Percentiles rank a stretch among this genome's conserved stretches.
Conservation (phyloP, 2,113 vertebrate genomes). For the Callaeas wilsoni region DNA sequence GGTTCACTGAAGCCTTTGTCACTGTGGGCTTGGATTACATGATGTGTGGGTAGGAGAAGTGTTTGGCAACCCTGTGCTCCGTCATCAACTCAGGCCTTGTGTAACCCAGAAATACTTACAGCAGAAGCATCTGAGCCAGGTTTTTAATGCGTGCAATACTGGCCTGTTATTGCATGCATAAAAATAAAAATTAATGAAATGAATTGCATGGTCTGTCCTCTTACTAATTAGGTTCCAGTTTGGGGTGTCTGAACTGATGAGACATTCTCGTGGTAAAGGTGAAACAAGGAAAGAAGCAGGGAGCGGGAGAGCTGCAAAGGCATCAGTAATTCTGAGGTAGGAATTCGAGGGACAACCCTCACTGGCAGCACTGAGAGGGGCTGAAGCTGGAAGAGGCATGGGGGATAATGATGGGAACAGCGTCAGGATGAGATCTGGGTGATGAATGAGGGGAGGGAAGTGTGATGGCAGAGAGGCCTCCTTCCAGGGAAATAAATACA, state of each 20-base stretch:
- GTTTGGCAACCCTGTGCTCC: not conserved
- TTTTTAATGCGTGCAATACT: not conserved
- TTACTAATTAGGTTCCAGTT: not conserved
- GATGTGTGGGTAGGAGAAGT: not conserved
- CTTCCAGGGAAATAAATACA: constrained; percentile 7
- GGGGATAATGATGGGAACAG: not conserved
- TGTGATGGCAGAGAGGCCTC: not conserved
- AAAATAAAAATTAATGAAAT: not conserved
- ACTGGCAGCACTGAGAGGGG: not conserved
- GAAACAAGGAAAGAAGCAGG: not conserved
- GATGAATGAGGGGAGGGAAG: constrained; percentile 27
- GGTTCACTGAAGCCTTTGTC: not conserved
- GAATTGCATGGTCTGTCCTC: not conserved
- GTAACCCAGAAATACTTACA: not conserved
- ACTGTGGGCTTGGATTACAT: not conserved
- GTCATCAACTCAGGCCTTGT: not conserved
- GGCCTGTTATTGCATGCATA: not conserved
- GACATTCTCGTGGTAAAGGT: not conserved
- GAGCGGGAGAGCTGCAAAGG: not conserved
- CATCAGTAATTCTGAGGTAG: not conserved
- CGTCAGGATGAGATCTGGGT: not conserved
- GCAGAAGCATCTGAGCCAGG: not conserved
- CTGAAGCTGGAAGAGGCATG: not conserved
- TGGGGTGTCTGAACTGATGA: not conserved
- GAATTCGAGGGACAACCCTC: not conserved